phyloP scores from a whole-genome alignment of 2,113 vertebrate genomes.

The Micromys minutus region DNA sequence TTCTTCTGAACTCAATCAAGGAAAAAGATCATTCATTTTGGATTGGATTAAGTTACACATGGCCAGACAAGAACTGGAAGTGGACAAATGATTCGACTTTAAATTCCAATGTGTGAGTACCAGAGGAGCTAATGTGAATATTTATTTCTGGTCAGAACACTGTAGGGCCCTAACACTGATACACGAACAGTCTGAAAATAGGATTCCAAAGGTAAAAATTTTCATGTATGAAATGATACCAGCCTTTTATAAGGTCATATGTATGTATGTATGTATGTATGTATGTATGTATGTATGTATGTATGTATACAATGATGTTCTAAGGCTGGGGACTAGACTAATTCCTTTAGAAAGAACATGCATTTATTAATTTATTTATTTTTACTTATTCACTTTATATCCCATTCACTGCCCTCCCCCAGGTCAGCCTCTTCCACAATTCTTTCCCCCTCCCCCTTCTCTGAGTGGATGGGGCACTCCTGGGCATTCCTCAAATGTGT shows the following conservation, averaged over 20 bases:
- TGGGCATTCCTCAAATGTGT: rapidly evolving
- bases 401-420: too few relatives aligned
- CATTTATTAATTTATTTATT: neutral
- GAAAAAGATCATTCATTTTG: rapidly evolving
- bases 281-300: neutral
- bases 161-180: neutral
- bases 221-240: neutral
- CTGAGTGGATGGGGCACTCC: too few relatives aligned
- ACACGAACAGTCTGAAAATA: neutral
- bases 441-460: too few relatives aligned
- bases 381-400: neutral
- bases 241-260: neutral
- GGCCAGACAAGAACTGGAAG: neutral
- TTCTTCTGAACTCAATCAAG: rapidly evolving
- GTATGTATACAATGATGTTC: neutral
- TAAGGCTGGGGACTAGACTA: neutral
- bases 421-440: too few relatives aligned
- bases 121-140: neutral
- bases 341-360: rapidly evolving
- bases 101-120: slow-evolving; percentile 52
- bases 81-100: slow-evolving; percentile 62
- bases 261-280: neutral
- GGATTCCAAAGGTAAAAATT: neutral
- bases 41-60: slow-evolving; percentile 41
- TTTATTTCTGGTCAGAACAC: neutral